These are phyloP conservation scores for Passer domesticus DNA, from an alignment of 2,113 vertebrate species.

Conservation along the genomic window DNA sequence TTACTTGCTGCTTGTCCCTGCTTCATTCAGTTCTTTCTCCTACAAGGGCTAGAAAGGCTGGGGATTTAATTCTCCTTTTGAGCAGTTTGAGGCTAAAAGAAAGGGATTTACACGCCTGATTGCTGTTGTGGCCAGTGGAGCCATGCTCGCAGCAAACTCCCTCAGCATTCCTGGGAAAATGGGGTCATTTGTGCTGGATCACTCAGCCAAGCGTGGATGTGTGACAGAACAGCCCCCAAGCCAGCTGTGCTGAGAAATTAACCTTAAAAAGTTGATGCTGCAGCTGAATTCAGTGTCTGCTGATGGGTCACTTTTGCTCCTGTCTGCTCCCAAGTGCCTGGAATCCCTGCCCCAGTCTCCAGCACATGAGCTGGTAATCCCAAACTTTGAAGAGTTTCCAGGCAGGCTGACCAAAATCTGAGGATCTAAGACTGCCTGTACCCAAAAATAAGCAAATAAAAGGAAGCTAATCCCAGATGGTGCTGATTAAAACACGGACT, in stretches of 20 bases:
- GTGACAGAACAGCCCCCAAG: background rate
- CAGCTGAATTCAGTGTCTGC: background rate
- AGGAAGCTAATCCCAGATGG: constrained; percentile 21
- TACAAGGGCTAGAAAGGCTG: background rate
- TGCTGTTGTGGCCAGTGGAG: background rate
- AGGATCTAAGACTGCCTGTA: background rate
- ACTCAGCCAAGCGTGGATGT: background rate
- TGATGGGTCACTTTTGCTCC: background rate
- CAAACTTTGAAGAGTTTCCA: background rate
- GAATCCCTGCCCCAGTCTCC: background rate
- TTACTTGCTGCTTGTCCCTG: background rate
- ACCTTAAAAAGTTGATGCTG: background rate
- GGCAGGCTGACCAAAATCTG: background rate
- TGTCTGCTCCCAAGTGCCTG: background rate
- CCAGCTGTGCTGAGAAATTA: background rate
- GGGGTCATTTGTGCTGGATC: background rate
- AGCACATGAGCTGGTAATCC: background rate
- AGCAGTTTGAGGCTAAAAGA: background rate
- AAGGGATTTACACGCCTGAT: background rate
- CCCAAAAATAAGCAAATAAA: background rate
- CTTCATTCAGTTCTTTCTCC: background rate
- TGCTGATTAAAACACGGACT: background rate
- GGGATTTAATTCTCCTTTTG: background rate
- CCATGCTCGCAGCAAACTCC: background rate
- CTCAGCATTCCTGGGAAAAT: constrained; percentile 36